Base-by-base conservation (phyloP, 2,113 vertebrate species). In the Leptosomus discolor region DNA sequence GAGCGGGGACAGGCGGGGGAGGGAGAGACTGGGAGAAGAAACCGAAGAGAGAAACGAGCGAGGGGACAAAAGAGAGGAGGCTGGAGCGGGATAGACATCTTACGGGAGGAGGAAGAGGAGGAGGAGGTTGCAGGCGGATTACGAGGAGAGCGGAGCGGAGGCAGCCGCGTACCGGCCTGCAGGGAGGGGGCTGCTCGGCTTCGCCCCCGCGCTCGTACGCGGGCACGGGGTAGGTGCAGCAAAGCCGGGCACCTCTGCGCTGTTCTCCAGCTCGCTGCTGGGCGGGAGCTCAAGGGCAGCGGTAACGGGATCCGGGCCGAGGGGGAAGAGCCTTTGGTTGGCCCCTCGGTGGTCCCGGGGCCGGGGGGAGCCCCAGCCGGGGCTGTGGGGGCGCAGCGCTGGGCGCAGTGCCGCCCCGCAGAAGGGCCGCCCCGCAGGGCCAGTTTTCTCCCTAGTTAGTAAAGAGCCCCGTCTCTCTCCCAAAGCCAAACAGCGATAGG, bases 41-140 rank as follows among this genome's bases (percentile, higher is more conserved):
- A 27, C 10, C 46, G 27, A 18, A 12, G 78, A 61, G 64, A 54
- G 84, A 51, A 69, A 56, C 0, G 69, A 82, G 46, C 32, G 15
- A 36, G 61, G 78, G 93, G 64, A 93, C 94, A 90, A 88, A 95
- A 90, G 93, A 82, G 51, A 15, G 67, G 54, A 26, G 78, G 79
- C 79, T 71, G 93, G 26, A 64, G 82, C 70, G 61, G 91, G 86
- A 20, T 22, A 54, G 89, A 20, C 34, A 5, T 2, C 4, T 69
- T 8, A 9, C 51, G 11, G 76, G 41, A 22, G 68, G 60, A 60
- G 76, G 53, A 63, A 29, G 32, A 51, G 58, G 39, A 64, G 68
- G 82, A 60, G 70, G 85, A 21, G 87, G 80, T 0, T 92, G 82
- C 65, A 0, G 70, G 82, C 53, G 92, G 95, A 73, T 90, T 69